A percentile compares a stretch with the other conserved stretches of the same genome.
Conservation (phyloP, 1,140 invertebrate species). For the Trinorchestia longiramus region DNA sequence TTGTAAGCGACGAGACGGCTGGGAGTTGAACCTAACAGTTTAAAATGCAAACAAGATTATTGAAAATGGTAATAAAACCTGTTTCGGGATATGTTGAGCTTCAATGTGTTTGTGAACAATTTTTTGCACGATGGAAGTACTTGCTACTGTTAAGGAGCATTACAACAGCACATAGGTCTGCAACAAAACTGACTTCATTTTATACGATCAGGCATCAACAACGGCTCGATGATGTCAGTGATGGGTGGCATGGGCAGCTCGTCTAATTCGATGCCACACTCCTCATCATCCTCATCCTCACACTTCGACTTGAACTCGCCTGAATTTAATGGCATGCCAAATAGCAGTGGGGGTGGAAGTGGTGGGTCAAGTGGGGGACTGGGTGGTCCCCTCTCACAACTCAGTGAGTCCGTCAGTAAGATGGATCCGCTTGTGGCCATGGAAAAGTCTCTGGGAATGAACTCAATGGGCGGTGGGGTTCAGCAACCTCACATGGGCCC, state of each 20-base stretch:
- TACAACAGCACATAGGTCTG: neutral
- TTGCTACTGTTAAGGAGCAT: neutral
- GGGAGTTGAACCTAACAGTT: neutral
- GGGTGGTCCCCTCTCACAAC: constrained; percentile 80
- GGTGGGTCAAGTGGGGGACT: constrained; percentile 69
- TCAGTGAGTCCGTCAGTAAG: constrained; percentile 86
- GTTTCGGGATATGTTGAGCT: neutral
- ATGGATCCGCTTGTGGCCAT: constrained; percentile 90
- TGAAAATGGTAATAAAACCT: neutral
- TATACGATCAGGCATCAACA: constrained; percentile 77
- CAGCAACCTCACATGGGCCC: constrained; percentile 64
- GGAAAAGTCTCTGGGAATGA: constrained; percentile 86
- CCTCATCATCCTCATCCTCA: constrained; percentile 72
- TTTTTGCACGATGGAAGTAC: neutral
- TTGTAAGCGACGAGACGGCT: neutral
- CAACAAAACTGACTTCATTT: neutral
- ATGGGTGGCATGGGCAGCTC: constrained; percentile 59
- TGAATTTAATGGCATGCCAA: constrained; percentile 55
- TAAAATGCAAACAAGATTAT: neutral
- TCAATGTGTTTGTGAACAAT: neutral
- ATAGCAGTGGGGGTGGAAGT: constrained; percentile 68
- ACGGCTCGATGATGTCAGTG: constrained; percentile 84
- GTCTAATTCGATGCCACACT: constrained; percentile 67
- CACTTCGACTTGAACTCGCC: constrained; percentile 69
- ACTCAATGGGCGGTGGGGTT: constrained; percentile 80